A percentile compares a stretch with the other conserved stretches of the same genome.
Conservation (phyloP, 2,113 vertebrate species). For the Fregetta grallaria region DNA sequence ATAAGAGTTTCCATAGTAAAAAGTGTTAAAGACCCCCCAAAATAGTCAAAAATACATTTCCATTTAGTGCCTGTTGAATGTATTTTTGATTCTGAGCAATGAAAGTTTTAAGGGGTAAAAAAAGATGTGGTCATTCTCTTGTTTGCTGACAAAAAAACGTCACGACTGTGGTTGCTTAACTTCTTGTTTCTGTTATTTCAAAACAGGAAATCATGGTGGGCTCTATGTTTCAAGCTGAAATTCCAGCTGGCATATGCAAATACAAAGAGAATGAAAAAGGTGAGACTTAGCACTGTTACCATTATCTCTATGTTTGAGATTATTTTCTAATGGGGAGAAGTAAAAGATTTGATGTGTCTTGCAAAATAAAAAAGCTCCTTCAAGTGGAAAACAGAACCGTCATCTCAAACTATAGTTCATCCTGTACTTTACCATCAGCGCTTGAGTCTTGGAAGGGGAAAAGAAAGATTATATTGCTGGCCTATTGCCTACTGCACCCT, state of each 20-base stretch:
- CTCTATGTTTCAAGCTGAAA: conserved; percentile 98
- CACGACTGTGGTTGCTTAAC: background rate
- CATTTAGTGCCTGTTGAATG: background rate
- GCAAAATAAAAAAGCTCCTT: background rate
- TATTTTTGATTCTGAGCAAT: background rate
- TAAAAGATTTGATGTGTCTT: background rate
- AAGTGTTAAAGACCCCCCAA: background rate
- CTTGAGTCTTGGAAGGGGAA: background rate
- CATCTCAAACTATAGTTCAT: background rate
- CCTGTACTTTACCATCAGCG: background rate
- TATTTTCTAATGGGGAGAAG: background rate
- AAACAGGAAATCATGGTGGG: conserved; percentile 98
- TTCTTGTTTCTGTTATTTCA: background rate
- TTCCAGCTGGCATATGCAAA: conserved; percentile 87
- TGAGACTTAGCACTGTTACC: conserved; percentile 43
- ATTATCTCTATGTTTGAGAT: background rate
- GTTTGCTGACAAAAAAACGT: background rate
- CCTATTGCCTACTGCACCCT: background rate
- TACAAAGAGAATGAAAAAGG: conserved; percentile 97
- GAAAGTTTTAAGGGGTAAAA: background rate
- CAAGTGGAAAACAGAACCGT: background rate
- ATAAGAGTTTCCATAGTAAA: background rate
- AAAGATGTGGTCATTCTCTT: background rate
- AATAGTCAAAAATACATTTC: background rate
- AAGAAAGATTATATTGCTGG: background rate